Base-by-base conservation (phyloP, 2,888 invertebrate genomes). In the Nomada ruficornis region DNA sequence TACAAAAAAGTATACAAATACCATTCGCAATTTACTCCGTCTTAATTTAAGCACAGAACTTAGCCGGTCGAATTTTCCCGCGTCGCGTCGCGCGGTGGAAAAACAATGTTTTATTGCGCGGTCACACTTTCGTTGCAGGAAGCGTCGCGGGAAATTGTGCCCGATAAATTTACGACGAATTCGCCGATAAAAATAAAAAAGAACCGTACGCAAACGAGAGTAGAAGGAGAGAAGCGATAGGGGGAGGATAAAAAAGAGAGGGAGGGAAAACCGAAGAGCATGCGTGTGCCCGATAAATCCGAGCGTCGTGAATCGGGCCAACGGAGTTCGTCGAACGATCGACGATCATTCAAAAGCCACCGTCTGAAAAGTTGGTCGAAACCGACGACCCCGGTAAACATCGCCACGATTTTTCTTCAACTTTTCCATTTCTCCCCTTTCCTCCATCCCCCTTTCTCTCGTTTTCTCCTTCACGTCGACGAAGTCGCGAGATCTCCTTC, bases 361-460 rank as follows among this genome's bases (percentile, higher is more conserved):
- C 83, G 88, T 88, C 88, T 89, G 89, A 87, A 88, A 88, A 88
- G 88, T 89, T 88, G 88, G 89, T 84, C 89, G 86, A 79, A 86
- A 7, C 36, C 80, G 73, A 60, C 82, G 80, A 80, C 77, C 76
- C 82, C 87, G 68, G 88, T 88, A 88, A 88, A 88, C 88, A 88
- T 77, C 83, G 80, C 77, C 80, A 81, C 85, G 84, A 84, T 87
- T 87, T 87, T 87, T 87, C 87, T 87, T 87, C 87, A 80, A 87
- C 87, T 87, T 87, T 87, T 72, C 80, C 67, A 67, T 62, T 81
- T 44, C 42, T 54, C 65, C 2, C 10, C 52, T 15, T 36, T 54
- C 57, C 2, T 4, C 18, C 70, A 44, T 55, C 65, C 50, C 57
- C 47, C 11, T 9, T 15, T 20, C 23, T 20, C 42, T 47, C 63